Evolutionary conservation across 2,888 invertebrate species (phyloP), one percentile per base, ranked within the genome.

Genomic region (Exocentrus adspersus): DNA sequence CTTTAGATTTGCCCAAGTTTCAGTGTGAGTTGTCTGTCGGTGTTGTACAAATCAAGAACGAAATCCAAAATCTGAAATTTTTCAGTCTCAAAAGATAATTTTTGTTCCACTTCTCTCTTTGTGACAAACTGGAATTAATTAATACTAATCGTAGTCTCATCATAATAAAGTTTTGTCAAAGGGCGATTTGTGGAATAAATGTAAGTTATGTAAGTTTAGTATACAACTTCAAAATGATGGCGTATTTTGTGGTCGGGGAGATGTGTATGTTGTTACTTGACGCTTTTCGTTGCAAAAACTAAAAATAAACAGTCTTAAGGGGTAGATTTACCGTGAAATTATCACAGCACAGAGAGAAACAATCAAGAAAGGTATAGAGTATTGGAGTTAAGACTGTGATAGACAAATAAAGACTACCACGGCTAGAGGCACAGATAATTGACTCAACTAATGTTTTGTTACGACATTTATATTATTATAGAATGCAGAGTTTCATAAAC

Each of bases 371-470:
- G 72, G 69, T 72, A 72, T 73, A 71, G 70, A 77, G 74, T 71
- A 60, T 65, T 67, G 63, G 21, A 64, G 62, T 56, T 62, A 59
- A 72, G 72, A 74, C 78, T 80, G 81, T 80, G 77, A 80, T 78
- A 81, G 80, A 80, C 77, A 79, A 75, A 80, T 73, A 82, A 74
- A 79, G 77, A 80, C 82, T 82, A 82, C 80, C 81, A 82, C 79
- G 78, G 80, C 83, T 83, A 83, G 80, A 86, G 86, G 86, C 86
- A 86, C 86, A 86, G 86, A 85, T 86, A 86, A 86, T 86, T 86
- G 86, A 86, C 86, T 86, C 86, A 86, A 86, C 86, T 86, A 85
- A 86, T 80, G 73, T 81, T 80, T 81, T 79, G 77, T 81, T 81
- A 81, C 81, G 80, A 82, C 81, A 82, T 80, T 77, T 80, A 80